Evolutionary conservation across 1,140 invertebrate species (phyloP).

Genomic region (Tribolium castaneum): DNA sequence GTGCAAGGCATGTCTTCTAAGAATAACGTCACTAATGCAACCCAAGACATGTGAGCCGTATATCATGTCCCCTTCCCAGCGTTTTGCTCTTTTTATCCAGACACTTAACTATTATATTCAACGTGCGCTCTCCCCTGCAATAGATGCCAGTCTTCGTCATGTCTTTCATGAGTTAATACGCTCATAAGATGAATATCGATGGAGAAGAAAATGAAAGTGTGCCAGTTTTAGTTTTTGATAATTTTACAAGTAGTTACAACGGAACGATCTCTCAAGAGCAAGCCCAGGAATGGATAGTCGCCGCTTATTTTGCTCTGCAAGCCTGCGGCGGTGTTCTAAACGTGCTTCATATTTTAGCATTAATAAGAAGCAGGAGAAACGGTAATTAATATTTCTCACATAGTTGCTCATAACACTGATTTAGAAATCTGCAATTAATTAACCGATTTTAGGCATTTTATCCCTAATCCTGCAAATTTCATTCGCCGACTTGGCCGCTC

Average conservation of each 20-base stretch:
- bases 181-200: background rate
- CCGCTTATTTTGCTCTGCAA: constrained; percentile 36
- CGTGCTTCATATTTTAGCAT: constrained; percentile 40
- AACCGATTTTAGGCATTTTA: constrained; percentile 64
- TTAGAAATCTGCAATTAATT: too few species aligned
- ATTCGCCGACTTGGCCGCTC: constrained; percentile 64
- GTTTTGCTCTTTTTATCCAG: constrained; percentile 21
- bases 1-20: constrained; percentile 15
- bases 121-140: constrained; percentile 10
- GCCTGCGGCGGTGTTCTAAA: constrained; percentile 34
- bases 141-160: constrained; percentile 31
- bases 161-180: constrained; percentile 5
- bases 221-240: background rate
- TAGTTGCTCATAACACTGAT: background rate
- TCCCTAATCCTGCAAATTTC: constrained; percentile 67
- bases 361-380: constrained; percentile 48
- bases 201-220: background rate
- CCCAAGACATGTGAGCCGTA: constrained; percentile 16
- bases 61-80: constrained; percentile 24
- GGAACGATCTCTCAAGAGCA: background rate
- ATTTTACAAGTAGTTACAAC: background rate
- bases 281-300: constrained; percentile 17
- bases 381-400: constrained; percentile 40
- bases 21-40: constrained; percentile 26
- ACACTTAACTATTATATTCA: constrained; percentile 32